Base-by-base conservation (phyloP, 2,113 vertebrate species). In the Scomber japonicus region DNA sequence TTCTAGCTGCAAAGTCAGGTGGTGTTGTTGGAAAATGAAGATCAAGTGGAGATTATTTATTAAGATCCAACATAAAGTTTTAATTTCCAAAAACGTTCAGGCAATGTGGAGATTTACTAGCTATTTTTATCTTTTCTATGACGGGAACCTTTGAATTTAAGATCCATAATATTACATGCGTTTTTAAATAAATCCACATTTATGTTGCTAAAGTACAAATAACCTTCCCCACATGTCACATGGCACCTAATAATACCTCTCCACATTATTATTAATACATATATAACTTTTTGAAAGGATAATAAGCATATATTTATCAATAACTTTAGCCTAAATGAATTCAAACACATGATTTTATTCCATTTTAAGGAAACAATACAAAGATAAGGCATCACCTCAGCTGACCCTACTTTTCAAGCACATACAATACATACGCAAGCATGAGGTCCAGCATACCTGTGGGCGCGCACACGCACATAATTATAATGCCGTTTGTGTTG, bases 371-470 rank as follows among this genome's bases (percentile, higher is more conserved):
- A 40, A 40, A 40, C 8, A 40, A 40, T 9, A 46, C 31, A 27
- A 31, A 54, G 19, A 53, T 17, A 16, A 45, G 9, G 50, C 5
- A 2, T 35, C 6, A 62, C 51, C 44, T 53, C 2, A 11, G 13
- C 46, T 44, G 54, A 50, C 53, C 48, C 35, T 13, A 19, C 5
- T 31, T 50, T 40, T 11, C 6, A 53, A 44, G 62, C 61, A 54
- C 3, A 1, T 7, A 40, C 35, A 40, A 9, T 11, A 46, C 16
- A 24, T 49, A n/a, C 49, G 10, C 7, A 50, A 21, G 44, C 44
- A 15, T 27, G 51, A 64, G 46, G 62, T 62, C 60, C 31, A 30
- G 30, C 64, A 46, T 73, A 11, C 53, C 27, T 35, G 2, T 72
- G 59, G 31, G 21, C 17, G 50, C 56, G 50, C 14, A 59, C 35